Evolutionary conservation across 2,113 vertebrate species (phyloP), one percentile per base, ranked within the genome.

Genomic region (Daboia siamensis): DNA sequence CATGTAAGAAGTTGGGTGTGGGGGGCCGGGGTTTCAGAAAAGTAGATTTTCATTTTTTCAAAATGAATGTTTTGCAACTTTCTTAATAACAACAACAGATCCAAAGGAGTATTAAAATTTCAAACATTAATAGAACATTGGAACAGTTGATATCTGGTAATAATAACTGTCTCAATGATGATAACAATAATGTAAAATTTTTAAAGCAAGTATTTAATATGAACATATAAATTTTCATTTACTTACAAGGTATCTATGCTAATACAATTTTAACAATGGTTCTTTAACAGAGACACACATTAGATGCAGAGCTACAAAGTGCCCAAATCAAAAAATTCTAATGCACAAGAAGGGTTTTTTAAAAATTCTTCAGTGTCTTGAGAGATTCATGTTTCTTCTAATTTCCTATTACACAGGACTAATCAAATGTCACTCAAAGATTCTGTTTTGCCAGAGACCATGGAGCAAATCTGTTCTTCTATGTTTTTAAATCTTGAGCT

Each of bases 341-440:
- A 86, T 55, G 93, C 0, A 0, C 48, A 93, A 33, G 86, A 93
- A 96, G 93, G 11, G 29, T 95, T 95, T 44, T 95, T 94, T 93
- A n/a, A 87, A 93, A 95, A 87, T 95, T 90, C 57, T 93, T 95
- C 91, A 95, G 95, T 91, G 86, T 95, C 86, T 92, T 44, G 95
- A 93, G 94, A 92, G 96, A 91, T 87, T 74, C 23, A 11, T 93
- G 94, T 57, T 96, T 95, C 96, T 93, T 44, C 24, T 29, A 96
- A 93, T 95, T 89, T 96, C 92, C 93, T 93, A 95, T 97, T 96
- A 94, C 95, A 96, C 95, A 96, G 95, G 95, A 96, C 95, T 95
- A 95, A 93, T 96, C 96, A 87, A 94, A 96, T 96, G 97, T 97
- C 96, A 96, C 96, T 97, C 97, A 97, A 97, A 94, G 92, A 95